Evolutionary conservation across 2,113 vertebrate species (phyloP).

Genomic region (Riparia riparia): DNA sequence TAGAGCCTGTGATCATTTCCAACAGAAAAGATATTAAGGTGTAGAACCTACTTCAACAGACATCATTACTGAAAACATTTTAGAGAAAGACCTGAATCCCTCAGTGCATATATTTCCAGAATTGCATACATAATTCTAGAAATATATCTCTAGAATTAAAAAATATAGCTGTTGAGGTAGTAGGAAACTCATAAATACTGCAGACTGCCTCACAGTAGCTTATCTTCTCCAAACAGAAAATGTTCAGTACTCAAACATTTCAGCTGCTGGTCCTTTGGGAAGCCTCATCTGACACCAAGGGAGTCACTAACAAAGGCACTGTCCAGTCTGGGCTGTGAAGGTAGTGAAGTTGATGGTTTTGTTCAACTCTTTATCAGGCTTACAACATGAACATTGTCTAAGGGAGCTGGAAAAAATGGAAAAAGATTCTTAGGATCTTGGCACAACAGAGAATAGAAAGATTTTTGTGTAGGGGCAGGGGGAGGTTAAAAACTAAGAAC

Average conservation of each 20-base stretch:
- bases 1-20: background rate
- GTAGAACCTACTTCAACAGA: background rate
- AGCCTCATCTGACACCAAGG: accelerated
- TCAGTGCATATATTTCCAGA: background rate
- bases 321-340: background rate
- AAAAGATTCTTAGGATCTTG: background rate
- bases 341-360: background rate
- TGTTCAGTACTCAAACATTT: background rate
- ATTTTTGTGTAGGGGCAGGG: accelerated
- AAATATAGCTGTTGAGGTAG: background rate
- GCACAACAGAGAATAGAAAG: background rate
- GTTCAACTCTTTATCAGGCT: background rate
- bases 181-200: background rate
- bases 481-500: background rate
- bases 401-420: background rate
- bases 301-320: background rate
- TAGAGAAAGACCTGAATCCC: background rate
- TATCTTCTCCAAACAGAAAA: background rate
- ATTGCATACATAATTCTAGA: background rate
- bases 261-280: background rate
- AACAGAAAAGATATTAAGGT: background rate
- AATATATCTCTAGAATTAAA: background rate
- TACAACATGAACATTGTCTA: background rate
- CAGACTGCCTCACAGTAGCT: background rate
- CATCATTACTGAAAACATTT: background rate